Conservation (phyloP, 2,888 invertebrate species). For the Himalopsyche anomala region DNA sequence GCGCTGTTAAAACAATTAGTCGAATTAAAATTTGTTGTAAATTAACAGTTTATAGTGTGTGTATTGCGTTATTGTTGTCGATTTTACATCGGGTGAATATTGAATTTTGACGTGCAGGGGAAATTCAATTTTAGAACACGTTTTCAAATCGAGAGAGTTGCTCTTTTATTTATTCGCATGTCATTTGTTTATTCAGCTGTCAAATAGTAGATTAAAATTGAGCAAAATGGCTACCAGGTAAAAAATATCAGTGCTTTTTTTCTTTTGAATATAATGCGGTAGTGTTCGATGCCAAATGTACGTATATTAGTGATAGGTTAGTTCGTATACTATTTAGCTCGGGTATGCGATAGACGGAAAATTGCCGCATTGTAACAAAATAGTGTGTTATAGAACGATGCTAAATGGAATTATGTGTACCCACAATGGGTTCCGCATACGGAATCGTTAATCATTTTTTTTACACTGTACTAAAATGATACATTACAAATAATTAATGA, state of each 20-base stretch:
- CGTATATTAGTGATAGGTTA: conserved; percentile 35
- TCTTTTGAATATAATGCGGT: conserved; percentile 34
- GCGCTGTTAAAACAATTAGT: background rate
- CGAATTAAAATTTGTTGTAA: background rate
- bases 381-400: conserved; percentile 39
- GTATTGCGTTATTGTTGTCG: background rate
- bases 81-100: background rate
- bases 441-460: conserved; percentile 34
- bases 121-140: conserved; percentile 12
- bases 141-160: background rate
- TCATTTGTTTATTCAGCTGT: conserved; percentile 27
- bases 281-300: conserved; percentile 37
- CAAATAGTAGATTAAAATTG: background rate
- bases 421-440: conserved; percentile 31
- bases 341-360: conserved; percentile 38
- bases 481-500: conserved; percentile 34
- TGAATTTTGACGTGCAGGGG: conserved; percentile 2
- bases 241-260: conserved; percentile 14
- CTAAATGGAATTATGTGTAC: conserved; percentile 18
- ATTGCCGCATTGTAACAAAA: conserved; percentile 41
- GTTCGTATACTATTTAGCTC: background rate
- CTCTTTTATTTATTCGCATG: conserved; percentile 15
- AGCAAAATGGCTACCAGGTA: conserved; percentile 35
- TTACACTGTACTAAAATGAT: conserved; percentile 10
- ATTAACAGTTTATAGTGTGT: background rate